Base-by-base conservation (phyloP, 2,113 vertebrate species). In the Channa argus region DNA sequence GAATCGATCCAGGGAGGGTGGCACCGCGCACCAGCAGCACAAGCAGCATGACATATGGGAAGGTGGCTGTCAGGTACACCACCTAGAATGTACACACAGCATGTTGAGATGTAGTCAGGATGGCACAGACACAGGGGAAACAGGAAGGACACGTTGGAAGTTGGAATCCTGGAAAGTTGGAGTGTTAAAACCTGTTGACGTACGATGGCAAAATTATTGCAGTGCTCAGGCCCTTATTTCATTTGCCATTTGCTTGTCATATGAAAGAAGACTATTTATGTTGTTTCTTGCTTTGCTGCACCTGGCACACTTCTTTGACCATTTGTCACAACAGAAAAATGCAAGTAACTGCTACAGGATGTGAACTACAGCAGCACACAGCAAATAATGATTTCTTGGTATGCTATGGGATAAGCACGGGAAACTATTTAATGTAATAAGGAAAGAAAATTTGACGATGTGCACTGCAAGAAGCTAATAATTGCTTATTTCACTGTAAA, bases 31-130 rank as follows among this genome's bases (percentile, higher is more conserved):
- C 71, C 84, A 98, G 90, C 43, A 98, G 93, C 69, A 96, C 87
- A 34, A 96, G 36, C 37, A 98, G 93, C 96, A 97, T 98, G 83
- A 94, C 41, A 0, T 98, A 98, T 0, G 97, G 97, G 69, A 98
- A 98, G 0, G 96, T 97, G 69, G 97, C 96, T 0, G 97, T 98
- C 89, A 98, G 94, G 71, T 98, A 98, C 70, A 98, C 97, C 0
- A 98, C 97, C 97, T 98, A 85, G 10, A 56, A 0, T 5, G 43
- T 58, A 79, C 75, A 88, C 62, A 84, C 45, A 73, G 6, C 2
- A 1, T 0, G 39, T 2, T 0, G 52, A 65, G 67, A 68, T 67
- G 70, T 80, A 72, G 80, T 85, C 14, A 52, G 54, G 63, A 72
- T 3, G 37, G 51, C 45, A n/a, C 1, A 1, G 38, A 45, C 61